A percentile compares a stretch with the other conserved stretches of the same genome.
These are phyloP conservation scores for Drosophila paucipuncta DNA, from an alignment of 2,888 invertebrate species.

Conservation along the genomic window DNA sequence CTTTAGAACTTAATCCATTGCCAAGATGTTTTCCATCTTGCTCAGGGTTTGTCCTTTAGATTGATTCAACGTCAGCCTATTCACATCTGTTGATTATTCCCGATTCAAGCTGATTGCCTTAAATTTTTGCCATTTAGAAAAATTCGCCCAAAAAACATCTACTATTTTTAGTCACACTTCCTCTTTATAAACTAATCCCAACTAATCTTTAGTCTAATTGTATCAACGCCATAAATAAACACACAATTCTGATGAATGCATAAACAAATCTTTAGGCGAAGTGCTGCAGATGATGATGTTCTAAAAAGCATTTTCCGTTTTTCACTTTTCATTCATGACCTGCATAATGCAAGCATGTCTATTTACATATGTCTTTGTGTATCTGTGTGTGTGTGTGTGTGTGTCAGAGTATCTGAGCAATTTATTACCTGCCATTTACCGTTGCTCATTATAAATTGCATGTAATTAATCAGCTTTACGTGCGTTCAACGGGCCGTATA, in stretches of 20 bases:
- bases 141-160: not conserved
- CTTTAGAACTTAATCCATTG: not conserved
- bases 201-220: conserved; percentile 34
- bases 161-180: not conserved
- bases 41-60: not conserved
- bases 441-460: conserved; percentile 77
- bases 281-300: conserved; percentile 26
- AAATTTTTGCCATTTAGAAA: not conserved
- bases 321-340: conserved; percentile 62
- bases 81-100: not conserved
- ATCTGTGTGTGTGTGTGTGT: conserved; percentile 18
- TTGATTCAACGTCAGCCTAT: too few relatives aligned
- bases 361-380: not conserved
- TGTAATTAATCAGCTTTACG: conserved; percentile 76
- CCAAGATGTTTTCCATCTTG: not conserved
- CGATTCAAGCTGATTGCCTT: not conserved
- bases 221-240: conserved; percentile 14
- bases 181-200: not conserved
- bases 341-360: conserved; percentile 33
- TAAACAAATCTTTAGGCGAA: conserved; percentile 42
- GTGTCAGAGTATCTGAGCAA: conserved; percentile 44
- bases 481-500: conserved; percentile 76
- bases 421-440: conserved; percentile 81
- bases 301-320: conserved; percentile 49
- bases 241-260: conserved; percentile 26